Evolutionary conservation across 2,888 invertebrate species (phyloP).

Genomic region (Apomyelois bistriatella): DNA sequence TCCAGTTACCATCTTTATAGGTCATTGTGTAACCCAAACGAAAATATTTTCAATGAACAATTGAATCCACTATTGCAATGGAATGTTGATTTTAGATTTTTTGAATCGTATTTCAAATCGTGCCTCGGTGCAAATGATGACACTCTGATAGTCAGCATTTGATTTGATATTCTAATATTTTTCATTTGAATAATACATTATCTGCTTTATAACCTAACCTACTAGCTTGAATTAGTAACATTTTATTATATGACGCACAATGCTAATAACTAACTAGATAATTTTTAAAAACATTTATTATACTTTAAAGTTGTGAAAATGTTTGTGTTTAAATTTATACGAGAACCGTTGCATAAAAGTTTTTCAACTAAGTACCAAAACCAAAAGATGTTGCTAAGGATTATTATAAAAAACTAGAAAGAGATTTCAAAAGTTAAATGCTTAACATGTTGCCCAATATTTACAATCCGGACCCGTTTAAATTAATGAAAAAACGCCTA

Average conservation of each 20-base stretch:
- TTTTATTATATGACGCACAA: background rate
- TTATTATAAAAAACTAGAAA: too few species aligned
- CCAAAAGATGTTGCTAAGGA: too few species aligned
- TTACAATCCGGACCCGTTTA: too few species aligned
- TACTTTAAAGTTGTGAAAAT: too few species aligned
- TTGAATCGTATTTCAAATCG: conserved; percentile 7
- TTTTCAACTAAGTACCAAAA: too few species aligned
- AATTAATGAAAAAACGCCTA: too few species aligned
- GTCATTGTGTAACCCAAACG: conserved; percentile 8
- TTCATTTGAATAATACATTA: conserved; percentile 1
- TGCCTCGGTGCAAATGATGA: background rate
- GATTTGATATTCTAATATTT: conserved; percentile 1
- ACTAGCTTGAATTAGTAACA: background rate
- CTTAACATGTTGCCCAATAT: too few species aligned
- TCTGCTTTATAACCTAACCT: background rate
- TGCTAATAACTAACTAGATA: too few species aligned
- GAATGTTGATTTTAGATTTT: conserved; percentile 6
- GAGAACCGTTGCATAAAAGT: too few species aligned
- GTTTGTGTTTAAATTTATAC: too few species aligned
- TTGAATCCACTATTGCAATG: conserved; percentile 3
- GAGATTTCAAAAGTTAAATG: too few species aligned
- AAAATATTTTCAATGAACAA: conserved; percentile 17
- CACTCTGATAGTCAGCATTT: background rate
- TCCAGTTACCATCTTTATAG: background rate
- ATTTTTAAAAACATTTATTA: too few species aligned